Evolutionary conservation across 2,888 invertebrate species (phyloP).

Genomic region (Bugula neritina): DNA sequence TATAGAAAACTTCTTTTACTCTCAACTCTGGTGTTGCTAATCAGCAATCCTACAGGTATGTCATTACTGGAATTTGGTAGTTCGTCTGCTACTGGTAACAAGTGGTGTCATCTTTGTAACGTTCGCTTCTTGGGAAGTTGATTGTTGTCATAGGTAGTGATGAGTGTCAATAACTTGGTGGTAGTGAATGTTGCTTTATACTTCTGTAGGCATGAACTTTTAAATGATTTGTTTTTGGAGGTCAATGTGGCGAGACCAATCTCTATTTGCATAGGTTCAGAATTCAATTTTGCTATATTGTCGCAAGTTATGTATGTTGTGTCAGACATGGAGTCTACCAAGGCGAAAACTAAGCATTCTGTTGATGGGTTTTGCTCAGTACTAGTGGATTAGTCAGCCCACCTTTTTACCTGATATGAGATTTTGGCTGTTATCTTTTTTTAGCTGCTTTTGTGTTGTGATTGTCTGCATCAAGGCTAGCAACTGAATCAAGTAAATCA

Average conservation of each 20-base stretch:
- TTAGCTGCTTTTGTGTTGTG: neutral
- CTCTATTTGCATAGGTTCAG: conserved; percentile 26
- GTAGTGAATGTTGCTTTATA: neutral
- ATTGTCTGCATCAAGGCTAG: neutral
- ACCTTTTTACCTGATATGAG: neutral
- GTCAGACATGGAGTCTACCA: conserved; percentile 34
- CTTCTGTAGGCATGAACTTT: neutral
- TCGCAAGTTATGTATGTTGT: conserved; percentile 31
- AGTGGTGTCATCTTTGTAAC: conserved; percentile 32
- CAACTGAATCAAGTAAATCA: neutral
- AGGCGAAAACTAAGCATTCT: conserved; percentile 33
- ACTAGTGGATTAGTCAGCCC: conserved; percentile 18
- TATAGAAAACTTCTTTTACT: too few species aligned
- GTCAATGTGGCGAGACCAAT: conserved; percentile 33
- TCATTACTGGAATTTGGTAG: conserved; percentile 29
- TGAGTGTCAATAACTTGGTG: neutral
- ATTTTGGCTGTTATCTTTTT: neutral
- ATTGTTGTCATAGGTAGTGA: conserved; percentile 32
- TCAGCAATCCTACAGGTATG: conserved; percentile 32
- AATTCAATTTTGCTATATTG: conserved; percentile 28
- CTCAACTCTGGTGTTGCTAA: conserved; percentile 33
- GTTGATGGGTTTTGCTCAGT: conserved; percentile 28
- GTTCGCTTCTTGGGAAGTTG: conserved; percentile 33
- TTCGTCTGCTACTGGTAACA: conserved; percentile 30
- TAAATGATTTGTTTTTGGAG: neutral